Percentiles rank a stretch among this genome's conserved stretches.
These are phyloP conservation scores for Lutjanus erythropterus DNA, from an alignment of 2,113 vertebrate species.

Conservation along the genomic window DNA sequence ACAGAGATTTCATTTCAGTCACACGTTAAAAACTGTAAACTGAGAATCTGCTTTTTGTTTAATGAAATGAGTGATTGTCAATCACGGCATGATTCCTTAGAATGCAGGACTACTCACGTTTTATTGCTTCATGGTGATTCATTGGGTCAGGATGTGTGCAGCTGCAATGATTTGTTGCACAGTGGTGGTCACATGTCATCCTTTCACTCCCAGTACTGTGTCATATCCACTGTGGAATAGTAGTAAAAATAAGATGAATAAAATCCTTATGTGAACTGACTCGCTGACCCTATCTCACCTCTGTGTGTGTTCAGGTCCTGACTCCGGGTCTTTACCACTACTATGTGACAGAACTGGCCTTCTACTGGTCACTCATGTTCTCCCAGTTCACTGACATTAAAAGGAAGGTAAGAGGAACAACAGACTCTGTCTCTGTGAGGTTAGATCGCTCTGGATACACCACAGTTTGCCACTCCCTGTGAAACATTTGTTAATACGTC, in stretches of 20 bases:
- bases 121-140: slow-evolving; percentile 9
- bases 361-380: slow-evolving; percentile 99
- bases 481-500: slow-evolving; percentile 17
- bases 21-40: not conserved
- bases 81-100: no score
- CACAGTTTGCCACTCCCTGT: slow-evolving; percentile 18
- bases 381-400: slow-evolving; percentile 99
- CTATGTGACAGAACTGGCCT: slow-evolving; percentile 93
- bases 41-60: no score
- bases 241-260: not conserved
- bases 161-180: not conserved
- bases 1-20: not conserved
- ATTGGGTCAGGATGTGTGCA: not conserved
- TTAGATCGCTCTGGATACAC: not conserved
- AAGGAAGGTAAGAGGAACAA: slow-evolving; percentile 91
- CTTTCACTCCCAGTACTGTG: not conserved
- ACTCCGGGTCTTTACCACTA: slow-evolving; percentile 91
- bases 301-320: slow-evolving; percentile 85
- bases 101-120: not conserved
- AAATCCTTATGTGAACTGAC: not conserved
- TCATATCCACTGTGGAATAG: not conserved
- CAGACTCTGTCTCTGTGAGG: not conserved
- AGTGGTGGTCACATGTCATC: not conserved
- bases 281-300: not conserved
- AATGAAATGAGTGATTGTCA: not conserved